phyloP scores from a whole-genome alignment of 2,113 vertebrate species.

The Salvelinus fontinalis region DNA sequence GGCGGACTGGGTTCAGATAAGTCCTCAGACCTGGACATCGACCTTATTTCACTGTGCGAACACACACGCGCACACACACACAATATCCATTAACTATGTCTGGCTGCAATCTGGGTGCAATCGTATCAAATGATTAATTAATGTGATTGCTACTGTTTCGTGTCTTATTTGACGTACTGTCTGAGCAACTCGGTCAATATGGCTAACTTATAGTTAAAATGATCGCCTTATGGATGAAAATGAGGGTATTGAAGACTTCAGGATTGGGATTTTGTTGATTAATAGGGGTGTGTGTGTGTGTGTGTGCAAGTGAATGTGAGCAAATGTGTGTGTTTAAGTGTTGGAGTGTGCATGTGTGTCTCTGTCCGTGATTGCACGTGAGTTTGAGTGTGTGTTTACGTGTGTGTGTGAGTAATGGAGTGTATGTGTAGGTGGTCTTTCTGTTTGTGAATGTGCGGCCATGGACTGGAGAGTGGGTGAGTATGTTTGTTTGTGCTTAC shows the following conservation, averaged over 20 bases:
- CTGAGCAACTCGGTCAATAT: slow-evolving; percentile 24
- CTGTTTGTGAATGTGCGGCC: slow-evolving; percentile 23
- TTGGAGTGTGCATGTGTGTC: too few relatives aligned
- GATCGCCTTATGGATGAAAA: too few relatives aligned
- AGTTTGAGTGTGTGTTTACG: not conserved
- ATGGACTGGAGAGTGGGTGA: slow-evolving; percentile 25
- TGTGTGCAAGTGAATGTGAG: too few relatives aligned
- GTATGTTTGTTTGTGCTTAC: slow-evolving; percentile 1
- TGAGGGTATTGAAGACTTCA: too few relatives aligned
- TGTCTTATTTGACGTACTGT: slow-evolving; percentile 30
- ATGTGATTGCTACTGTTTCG: slow-evolving; percentile 20
- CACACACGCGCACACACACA: too few relatives aligned
- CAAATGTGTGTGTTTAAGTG: too few relatives aligned
- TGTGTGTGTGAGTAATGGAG: not conserved
- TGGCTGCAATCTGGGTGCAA: slow-evolving; percentile 22
- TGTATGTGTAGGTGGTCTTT: not conserved
- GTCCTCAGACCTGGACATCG: slow-evolving; percentile 38
- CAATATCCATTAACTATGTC: slow-evolving; percentile 35
- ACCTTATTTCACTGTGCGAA: slow-evolving; percentile 57
- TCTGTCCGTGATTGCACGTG: too few relatives aligned
- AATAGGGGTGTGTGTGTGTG: too few relatives aligned
- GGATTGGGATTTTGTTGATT: too few relatives aligned
- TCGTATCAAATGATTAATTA: slow-evolving; percentile 43
- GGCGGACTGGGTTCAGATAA: slow-evolving; percentile 32
- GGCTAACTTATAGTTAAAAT: slow-evolving; percentile 22